phyloP scores from a whole-genome alignment of 1,140 invertebrate genomes.

The Bombus impatiens region DNA sequence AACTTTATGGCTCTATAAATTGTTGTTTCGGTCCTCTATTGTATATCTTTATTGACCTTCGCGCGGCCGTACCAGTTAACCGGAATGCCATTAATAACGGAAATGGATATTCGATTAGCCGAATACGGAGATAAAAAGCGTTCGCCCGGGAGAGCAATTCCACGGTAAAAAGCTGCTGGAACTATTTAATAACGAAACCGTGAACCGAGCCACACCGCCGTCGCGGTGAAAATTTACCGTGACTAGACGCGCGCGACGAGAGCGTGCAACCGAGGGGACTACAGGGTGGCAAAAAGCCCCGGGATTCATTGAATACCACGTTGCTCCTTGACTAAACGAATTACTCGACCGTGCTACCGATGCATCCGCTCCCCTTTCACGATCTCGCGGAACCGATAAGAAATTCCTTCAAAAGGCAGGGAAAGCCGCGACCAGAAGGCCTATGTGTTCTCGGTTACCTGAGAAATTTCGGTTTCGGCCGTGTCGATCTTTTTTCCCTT shows the following conservation, averaged over 20 bases:
- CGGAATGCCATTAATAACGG: conserved; percentile 63
- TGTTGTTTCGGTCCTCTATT: conserved; percentile 64
- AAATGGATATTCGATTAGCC: conserved; percentile 61
- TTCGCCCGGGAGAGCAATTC: background rate
- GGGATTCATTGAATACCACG: conserved; percentile 20
- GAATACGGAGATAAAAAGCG: conserved; percentile 1
- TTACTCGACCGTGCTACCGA: conserved; percentile 25
- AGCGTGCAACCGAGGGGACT: too few species aligned
- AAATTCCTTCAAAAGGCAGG: background rate
- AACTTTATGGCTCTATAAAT: conserved; percentile 68
- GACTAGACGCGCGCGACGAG: background rate
- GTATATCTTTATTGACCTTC: conserved; percentile 46
- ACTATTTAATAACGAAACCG: conserved; percentile 18
- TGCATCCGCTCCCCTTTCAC: background rate
- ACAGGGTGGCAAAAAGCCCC: background rate
- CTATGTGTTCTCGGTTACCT: background rate
- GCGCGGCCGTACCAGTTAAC: conserved; percentile 43
- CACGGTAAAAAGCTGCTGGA: background rate
- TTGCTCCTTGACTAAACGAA: conserved; percentile 25
- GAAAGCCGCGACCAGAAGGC: background rate
- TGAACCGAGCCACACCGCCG: background rate
- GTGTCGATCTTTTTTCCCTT: background rate
- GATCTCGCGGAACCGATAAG: conserved; percentile 23
- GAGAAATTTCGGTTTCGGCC: conserved; percentile 1
- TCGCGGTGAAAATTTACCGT: conserved; percentile 16